A percentile compares a stretch with the other conserved stretches of the same genome.
Conservation (phyloP, 2,113 vertebrate species). For the Rhabdomys dilectus region DNA sequence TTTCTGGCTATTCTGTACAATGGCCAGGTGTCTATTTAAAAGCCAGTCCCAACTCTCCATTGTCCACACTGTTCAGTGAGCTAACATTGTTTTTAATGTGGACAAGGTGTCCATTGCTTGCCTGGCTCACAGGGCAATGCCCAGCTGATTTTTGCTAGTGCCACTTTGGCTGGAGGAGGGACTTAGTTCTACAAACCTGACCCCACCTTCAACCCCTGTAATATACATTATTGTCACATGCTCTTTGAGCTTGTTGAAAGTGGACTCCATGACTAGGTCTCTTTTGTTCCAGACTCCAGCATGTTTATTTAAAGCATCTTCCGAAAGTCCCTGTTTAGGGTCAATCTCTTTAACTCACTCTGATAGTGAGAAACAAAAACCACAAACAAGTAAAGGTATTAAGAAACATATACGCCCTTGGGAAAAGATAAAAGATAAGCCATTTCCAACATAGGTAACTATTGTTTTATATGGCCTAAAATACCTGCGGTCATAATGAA, state of each 20-base stretch:
- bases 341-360: not conserved
- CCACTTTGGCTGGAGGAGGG: not conserved
- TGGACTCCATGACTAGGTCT: not conserved
- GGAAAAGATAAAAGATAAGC: not conserved
- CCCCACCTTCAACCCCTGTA: not conserved
- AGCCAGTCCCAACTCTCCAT: not conserved
- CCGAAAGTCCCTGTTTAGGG: not conserved
- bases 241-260: not conserved
- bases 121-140: not conserved
- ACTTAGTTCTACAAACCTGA: not conserved
- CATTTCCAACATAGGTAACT: not conserved
- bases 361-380: not conserved
- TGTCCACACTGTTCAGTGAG: not conserved
- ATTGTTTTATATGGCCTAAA: not conserved
- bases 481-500: not conserved
- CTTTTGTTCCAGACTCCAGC: not conserved
- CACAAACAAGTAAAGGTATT: not conserved
- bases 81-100: not conserved
- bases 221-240: too few relatives aligned
- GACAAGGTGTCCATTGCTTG: not conserved
- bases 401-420: not conserved
- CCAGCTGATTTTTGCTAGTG: not conserved
- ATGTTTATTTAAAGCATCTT: not conserved
- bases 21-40: not conserved
- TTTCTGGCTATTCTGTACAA: not conserved